These are phyloP conservation scores for Trissoscelio sp. DNA, from an alignment of 2,888 invertebrate species.

Conservation along the genomic window DNA sequence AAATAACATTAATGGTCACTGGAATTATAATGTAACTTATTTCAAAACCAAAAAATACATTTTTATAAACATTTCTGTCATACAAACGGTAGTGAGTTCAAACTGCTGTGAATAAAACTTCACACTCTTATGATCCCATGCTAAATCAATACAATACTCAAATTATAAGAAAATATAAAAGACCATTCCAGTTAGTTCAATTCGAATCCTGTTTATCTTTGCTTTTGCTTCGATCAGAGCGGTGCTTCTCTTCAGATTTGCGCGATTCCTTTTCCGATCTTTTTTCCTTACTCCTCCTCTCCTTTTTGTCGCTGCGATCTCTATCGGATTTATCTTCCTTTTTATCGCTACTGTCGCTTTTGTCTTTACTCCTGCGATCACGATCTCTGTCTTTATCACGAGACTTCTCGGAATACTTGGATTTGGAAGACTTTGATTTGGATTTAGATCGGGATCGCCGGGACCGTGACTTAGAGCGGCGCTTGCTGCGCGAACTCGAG, in stretches of 20 bases:
- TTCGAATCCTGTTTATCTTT: conserved; percentile 70
- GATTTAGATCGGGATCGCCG: conserved; percentile 84
- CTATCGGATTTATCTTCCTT: conserved; percentile 76
- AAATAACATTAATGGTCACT: conserved; percentile 29
- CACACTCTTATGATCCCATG: no score
- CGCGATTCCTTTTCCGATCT: conserved; percentile 77
- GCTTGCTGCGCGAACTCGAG: conserved; percentile 85
- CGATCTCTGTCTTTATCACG: conserved; percentile 75
- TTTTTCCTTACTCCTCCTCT: conserved; percentile 75
- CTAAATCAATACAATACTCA: no score
- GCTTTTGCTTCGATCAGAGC: conserved; percentile 70
- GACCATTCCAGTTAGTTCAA: no score
- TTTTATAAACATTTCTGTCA: no score
- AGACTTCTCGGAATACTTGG: conserved; percentile 81
- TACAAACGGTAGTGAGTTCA: no score
- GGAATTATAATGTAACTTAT: neutral
- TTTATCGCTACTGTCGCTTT: conserved; percentile 79
- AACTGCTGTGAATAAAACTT: no score
- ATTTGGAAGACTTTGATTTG: conserved; percentile 82
- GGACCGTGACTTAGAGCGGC: conserved; percentile 84
- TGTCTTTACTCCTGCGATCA: conserved; percentile 77
- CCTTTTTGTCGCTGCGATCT: conserved; percentile 77
- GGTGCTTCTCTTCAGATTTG: conserved; percentile 70
- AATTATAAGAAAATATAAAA: no score
- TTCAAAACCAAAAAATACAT: no score